Evolutionary conservation across 1,140 invertebrate genomes (phyloP).

Genomic region (Eriosoma lanigerum): DNA sequence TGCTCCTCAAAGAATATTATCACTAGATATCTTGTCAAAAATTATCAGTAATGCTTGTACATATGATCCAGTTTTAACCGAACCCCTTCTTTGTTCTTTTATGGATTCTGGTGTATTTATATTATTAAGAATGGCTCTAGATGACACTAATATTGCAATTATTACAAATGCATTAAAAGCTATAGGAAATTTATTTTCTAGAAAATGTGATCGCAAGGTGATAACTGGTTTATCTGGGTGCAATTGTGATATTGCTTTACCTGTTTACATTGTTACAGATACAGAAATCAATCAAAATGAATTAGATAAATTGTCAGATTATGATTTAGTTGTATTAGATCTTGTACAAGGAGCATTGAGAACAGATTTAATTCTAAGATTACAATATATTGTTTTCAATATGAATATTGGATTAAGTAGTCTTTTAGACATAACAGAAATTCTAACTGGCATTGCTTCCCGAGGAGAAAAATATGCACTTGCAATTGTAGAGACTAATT

Average conservation of each 20-base stretch:
- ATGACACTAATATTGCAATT: slow-evolving; percentile 75
- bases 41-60: slow-evolving; percentile 71
- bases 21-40: slow-evolving; percentile 75
- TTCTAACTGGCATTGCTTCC: slow-evolving; percentile 34
- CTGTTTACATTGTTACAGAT: slow-evolving; percentile 63
- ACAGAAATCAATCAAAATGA: slow-evolving; percentile 56
- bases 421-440: slow-evolving; percentile 34
- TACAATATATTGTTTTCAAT: slow-evolving; percentile 61
- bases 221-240: slow-evolving; percentile 71
- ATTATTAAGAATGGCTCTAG: slow-evolving; percentile 78
- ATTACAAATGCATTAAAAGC: slow-evolving; percentile 71
- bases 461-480: slow-evolving; percentile 38
- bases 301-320: slow-evolving; percentile 72
- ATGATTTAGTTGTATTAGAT: slow-evolving; percentile 77
- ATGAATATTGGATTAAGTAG: slow-evolving; percentile 5
- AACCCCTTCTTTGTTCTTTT: slow-evolving; percentile 61
- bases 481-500: slow-evolving; percentile 24
- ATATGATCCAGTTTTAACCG: slow-evolving; percentile 32
- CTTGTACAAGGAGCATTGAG: slow-evolving; percentile 71
- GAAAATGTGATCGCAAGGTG: slow-evolving; percentile 61
- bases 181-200: slow-evolving; percentile 75
- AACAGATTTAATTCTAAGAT: slow-evolving; percentile 73
- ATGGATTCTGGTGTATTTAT: slow-evolving; percentile 71
- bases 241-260: slow-evolving; percentile 66
- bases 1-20: slow-evolving; percentile 76